phyloP scores from a whole-genome alignment of 92 coral and sea anemone genomes.

The Palythoa grandiflora region DNA sequence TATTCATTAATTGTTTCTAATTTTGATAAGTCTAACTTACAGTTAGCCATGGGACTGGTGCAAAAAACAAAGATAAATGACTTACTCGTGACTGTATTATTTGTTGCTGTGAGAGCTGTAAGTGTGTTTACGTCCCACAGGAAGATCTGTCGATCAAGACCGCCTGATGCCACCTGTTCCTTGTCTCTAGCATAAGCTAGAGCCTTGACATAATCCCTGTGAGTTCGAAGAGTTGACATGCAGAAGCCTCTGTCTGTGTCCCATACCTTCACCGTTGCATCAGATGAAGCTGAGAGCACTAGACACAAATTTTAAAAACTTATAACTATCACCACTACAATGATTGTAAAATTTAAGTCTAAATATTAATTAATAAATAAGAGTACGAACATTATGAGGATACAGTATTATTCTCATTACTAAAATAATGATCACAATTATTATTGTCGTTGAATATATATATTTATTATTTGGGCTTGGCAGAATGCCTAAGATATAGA shows the following conservation, averaged over 20 bases:
- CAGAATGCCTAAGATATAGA: too few species aligned
- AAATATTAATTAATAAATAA: too few species aligned
- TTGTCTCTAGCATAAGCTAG: constrained; percentile 90
- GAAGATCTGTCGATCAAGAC: constrained; percentile 92
- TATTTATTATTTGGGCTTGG: too few species aligned
- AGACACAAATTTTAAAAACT: not conserved
- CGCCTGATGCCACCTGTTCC: constrained; percentile 97
- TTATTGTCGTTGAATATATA: too few species aligned
- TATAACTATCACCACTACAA: not conserved
- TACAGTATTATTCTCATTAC: too few species aligned
- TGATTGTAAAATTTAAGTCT: too few species aligned
- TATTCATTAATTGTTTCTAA: too few species aligned
- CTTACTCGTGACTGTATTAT: constrained; percentile 98
- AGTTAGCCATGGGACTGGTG: too few species aligned
- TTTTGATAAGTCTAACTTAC: too few species aligned
- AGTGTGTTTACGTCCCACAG: constrained; percentile 98
- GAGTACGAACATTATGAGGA: too few species aligned
- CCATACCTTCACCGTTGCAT: constrained; percentile 97
- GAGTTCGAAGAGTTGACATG: constrained; percentile 96
- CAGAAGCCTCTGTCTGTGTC: constrained; percentile 88
- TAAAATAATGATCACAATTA: too few species aligned
- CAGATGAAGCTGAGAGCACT: constrained; percentile 98
- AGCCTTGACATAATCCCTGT: constrained; percentile 95
- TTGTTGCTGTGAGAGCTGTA: constrained; percentile 95
- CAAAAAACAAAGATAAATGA: not conserved